These are phyloP conservation scores for Diabrotica balteata DNA, from an alignment of 2,888 invertebrate species.

Conservation along the genomic window DNA sequence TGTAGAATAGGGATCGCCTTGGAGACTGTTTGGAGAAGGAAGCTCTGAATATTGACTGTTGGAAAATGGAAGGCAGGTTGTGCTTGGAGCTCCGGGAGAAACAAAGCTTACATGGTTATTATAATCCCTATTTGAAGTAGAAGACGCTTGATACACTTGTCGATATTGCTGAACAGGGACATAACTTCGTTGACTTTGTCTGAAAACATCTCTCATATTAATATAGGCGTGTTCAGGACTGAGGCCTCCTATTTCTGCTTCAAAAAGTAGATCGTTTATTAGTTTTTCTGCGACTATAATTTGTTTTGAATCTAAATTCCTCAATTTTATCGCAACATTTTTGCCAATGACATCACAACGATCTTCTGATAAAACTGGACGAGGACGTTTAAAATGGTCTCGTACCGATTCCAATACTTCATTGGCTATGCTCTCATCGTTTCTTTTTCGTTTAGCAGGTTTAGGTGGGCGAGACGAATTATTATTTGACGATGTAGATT, in stretches of 20 bases:
- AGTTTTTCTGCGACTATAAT: neutral
- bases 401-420: constrained; percentile 19
- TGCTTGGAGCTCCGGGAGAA: too few relatives aligned
- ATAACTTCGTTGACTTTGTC: too few relatives aligned
- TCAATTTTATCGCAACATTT: constrained; percentile 5
- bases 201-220: too few relatives aligned
- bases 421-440: constrained; percentile 12
- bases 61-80: too few relatives aligned
- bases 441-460: constrained; percentile 14
- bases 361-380: neutral
- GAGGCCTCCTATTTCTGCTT: neutral
- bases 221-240: too few relatives aligned
- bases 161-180: too few relatives aligned
- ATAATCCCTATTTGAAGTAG: too few relatives aligned
- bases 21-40: too few relatives aligned
- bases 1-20: too few relatives aligned
- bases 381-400: constrained; percentile 17
- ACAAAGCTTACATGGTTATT: too few relatives aligned
- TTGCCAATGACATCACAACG: constrained; percentile 16
- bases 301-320: neutral
- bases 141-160: too few relatives aligned
- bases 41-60: too few relatives aligned
- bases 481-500: constrained; percentile 14
- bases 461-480: constrained; percentile 12
- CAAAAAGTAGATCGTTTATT: neutral